Evolutionary conservation across 1,140 invertebrate species (phyloP), one percentile per base, ranked within the genome.

Genomic region (Calephelis virginiensis): DNA sequence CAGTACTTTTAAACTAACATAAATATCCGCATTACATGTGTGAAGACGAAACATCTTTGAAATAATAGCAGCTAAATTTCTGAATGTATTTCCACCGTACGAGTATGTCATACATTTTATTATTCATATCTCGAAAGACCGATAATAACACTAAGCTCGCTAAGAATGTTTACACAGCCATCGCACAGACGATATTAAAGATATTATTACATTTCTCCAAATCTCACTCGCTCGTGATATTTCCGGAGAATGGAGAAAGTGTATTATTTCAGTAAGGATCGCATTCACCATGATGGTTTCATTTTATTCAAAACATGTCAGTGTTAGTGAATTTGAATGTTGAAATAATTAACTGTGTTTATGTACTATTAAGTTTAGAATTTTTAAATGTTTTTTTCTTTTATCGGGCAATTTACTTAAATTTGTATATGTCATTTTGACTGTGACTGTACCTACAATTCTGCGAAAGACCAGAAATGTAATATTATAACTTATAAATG

Each of bases 201-300:
- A 78, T 80, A 80, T 84, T 84, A 82, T 84, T 84, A 84, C 76
- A 75, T 79, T 78, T 80, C 76, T 78, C 38, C 53, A 67, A 74
- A 63, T 66, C 63, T 53, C 49, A 10, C 14, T 53, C 49, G 49
- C 49, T 53, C 63, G n/a, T 14, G 4, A 64, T 43, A 49, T 53
- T 64, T 50, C 63, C 17, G 38, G 17, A 40, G 48, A 63, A 63
- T 49, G 12, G 17, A 50, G 50, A 56, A 56, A 56, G 50, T 56
- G 50, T 56, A 56, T 56, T 56, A 56, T 56, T 56, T 28, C 50
- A 56, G 28, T 56, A 56, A 9, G 17, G 17, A 14, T 56, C 14
- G 28, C 3, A 56, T 56, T 56, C 17, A 14, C 28, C 50, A 14
- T 56, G 9, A 5, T 56, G 53, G 53, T 37, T 56, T 56, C 28